Conservation (phyloP, 2,888 invertebrate species). For the Abrostola triplasia region DNA sequence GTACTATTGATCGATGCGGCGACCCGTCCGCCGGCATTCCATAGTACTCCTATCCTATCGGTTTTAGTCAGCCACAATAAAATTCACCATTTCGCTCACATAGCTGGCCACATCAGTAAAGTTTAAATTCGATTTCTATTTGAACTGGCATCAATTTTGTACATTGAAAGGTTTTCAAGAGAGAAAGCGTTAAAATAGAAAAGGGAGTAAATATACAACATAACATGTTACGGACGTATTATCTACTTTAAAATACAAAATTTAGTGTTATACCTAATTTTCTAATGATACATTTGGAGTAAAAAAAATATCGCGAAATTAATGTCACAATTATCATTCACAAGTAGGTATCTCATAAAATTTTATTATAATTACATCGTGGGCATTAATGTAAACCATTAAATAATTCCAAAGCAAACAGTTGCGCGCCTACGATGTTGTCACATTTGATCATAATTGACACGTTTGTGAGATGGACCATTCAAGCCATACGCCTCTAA, state of each 20-base stretch:
- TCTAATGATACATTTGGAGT: no score
- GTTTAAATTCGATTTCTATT: constrained; percentile 33
- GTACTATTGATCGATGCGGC: constrained; percentile 20
- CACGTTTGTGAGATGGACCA: constrained; percentile 37
- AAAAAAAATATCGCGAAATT: no score
- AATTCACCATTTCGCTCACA: constrained; percentile 39
- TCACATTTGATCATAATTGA: constrained; percentile 39
- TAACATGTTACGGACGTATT: no score
- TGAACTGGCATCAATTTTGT: constrained; percentile 9
- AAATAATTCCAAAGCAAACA: constrained; percentile 22
- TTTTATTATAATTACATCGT: background rate
- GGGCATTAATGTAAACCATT: constrained; percentile 23
- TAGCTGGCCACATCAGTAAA: constrained; percentile 24
- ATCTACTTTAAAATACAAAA: no score
- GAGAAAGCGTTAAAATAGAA: background rate
- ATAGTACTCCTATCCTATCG: constrained; percentile 23
- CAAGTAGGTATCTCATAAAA: background rate
- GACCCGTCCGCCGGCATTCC: constrained; percentile 49
- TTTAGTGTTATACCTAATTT: no score
- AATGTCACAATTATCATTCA: no score
- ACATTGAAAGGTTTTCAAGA: background rate
- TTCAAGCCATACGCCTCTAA: constrained; percentile 22
- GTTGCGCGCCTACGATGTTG: constrained; percentile 29
- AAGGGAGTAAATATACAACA: background rate
- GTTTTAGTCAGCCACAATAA: constrained; percentile 40